Evolutionary conservation across 2,888 invertebrate genomes (phyloP), one percentile per base, ranked within the genome.

Genomic region (Tachina fera): DNA sequence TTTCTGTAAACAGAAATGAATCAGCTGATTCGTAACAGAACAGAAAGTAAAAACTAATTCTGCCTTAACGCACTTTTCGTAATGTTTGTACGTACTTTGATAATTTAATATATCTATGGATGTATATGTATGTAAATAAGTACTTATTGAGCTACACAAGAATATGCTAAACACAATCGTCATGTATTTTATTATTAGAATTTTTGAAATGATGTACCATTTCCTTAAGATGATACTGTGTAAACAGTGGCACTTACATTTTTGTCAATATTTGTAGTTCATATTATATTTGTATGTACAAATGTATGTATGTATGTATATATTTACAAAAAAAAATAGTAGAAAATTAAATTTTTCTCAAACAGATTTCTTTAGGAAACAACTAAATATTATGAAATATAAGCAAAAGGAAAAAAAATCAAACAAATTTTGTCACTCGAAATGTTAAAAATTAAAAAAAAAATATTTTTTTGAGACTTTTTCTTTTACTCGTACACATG

Each of bases 321-420:
- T 31, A 31, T 45, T 22, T 51, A 56, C 9, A 19, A 49, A 68
- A 49, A 45, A 51, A 70, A 47, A 51, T 71, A 58, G 45, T 67
- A 53, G 60, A 63, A 71, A 67, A 76, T 71, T 13, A n/a, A 71
- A 71, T 10, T 49, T 31, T 60, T 47, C 45, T 71, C 19, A 47
- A 45, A 61, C n/a, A 22, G 22, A 67, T 45, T 56, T 76, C 39
- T 51, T 22, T 39, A 39, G 74, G 31, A 74, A 70, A 74, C 77
- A 85, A 31, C 31, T 31, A 86, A 82, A 13, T 70, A 82, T 85
- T 82, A 85, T 82, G 82, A 85, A 82, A 82, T 71, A n/a, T 58
- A 67, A 63, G 51, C 19, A 53, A 53, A 19, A 61, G 53, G 11
- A 47, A 3, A 19, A 74, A 51, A 67, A 19, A 22, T 22, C 3